Percentiles rank a stretch among this genome's conserved stretches.
phyloP scores from a whole-genome alignment of 2,888 invertebrate species.

The Hydroisotoma schaefferi region DNA sequence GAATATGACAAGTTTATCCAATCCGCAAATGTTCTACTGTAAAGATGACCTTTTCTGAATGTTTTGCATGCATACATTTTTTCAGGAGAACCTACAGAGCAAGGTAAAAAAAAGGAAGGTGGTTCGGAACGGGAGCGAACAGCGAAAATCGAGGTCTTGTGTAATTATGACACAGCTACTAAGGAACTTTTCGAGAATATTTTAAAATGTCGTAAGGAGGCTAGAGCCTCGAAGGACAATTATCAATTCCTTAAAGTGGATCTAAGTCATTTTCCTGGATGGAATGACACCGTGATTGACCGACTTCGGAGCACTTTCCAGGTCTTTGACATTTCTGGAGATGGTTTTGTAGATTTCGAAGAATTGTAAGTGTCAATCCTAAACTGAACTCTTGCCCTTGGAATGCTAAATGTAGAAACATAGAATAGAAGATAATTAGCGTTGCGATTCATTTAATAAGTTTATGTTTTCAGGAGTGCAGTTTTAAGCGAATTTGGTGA shows the following conservation, averaged over 20 bases:
- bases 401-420: too few species aligned
- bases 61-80: slow-evolving; percentile 2
- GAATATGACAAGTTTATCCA: too few species aligned
- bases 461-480: slow-evolving; percentile 6
- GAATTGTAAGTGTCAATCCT: slow-evolving; percentile 25
- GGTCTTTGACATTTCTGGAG: slow-evolving; percentile 34
- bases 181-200: slow-evolving; percentile 23
- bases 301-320: slow-evolving; percentile 30
- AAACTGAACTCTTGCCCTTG: too few species aligned
- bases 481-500: slow-evolving; percentile 30
- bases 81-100: slow-evolving; percentile 9
- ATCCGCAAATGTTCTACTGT: not conserved
- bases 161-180: slow-evolving; percentile 26
- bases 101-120: slow-evolving; percentile 1
- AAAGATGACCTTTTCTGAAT: not conserved
- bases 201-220: slow-evolving; percentile 21
- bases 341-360: slow-evolving; percentile 29
- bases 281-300: slow-evolving; percentile 25
- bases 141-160: slow-evolving; percentile 21
- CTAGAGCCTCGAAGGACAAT: slow-evolving; percentile 11
- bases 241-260: slow-evolving; percentile 16
- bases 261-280: slow-evolving; percentile 23
- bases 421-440: too few species aligned
- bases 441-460: not conserved
- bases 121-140: slow-evolving; percentile 5